A percentile compares a stretch with the other conserved stretches of the same genome.
phyloP scores from a whole-genome alignment of 2,888 invertebrate species.

The Mimachlamys varia region DNA sequence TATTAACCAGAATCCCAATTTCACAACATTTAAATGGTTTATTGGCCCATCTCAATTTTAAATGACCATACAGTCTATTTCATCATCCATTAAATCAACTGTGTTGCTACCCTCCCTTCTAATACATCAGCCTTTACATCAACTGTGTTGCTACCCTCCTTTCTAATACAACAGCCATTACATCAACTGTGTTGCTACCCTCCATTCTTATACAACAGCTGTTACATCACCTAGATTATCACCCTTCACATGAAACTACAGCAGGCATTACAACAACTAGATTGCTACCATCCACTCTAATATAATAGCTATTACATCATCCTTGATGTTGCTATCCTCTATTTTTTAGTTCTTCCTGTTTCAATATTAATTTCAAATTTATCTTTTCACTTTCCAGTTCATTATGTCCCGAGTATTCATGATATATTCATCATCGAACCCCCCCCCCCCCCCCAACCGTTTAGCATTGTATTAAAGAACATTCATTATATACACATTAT shows the following conservation, averaged over 20 bases:
- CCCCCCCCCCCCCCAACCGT: neutral
- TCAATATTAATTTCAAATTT: neutral
- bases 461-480: neutral
- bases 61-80: neutral
- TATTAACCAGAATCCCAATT: neutral
- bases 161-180: neutral
- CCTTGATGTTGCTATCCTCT: neutral
- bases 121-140: neutral
- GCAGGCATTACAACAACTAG: neutral
- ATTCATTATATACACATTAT: neutral
- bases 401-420: neutral
- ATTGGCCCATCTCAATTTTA: neutral
- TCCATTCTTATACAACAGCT: neutral
- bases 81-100: neutral
- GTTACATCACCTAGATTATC: neutral
- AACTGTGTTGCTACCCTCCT: neutral
- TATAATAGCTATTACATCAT: neutral
- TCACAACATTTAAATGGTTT: neutral
- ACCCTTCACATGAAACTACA: no score
- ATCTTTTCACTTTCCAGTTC: neutral
- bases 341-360: neutral
- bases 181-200: neutral
- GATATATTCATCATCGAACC: neutral
- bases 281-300: neutral
- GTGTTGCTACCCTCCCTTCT: neutral